These are phyloP conservation scores for Phenganax stokvisi DNA, from an alignment of 92 coral and sea anemone genomes.

Conservation along the genomic window DNA sequence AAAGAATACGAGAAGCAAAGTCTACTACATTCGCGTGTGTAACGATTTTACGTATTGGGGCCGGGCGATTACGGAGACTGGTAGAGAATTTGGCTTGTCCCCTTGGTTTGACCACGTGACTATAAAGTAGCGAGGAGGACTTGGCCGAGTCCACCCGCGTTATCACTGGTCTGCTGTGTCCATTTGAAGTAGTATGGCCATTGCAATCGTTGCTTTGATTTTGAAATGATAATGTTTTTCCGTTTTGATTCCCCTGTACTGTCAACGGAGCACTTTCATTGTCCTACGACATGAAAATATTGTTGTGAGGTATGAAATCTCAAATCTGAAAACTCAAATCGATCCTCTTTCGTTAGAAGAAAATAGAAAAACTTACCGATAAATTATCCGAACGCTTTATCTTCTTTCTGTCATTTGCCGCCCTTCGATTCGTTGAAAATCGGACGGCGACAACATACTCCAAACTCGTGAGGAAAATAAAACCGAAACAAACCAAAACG, in stretches of 20 bases:
- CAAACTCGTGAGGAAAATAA: slow-evolving; percentile 81
- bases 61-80: background rate
- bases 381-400: slow-evolving; percentile 28
- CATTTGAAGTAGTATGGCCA: background rate
- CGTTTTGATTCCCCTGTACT: slow-evolving; percentile 29
- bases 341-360: background rate
- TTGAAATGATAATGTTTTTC: slow-evolving; percentile 18
- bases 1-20: background rate
- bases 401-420: background rate
- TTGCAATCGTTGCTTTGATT: slow-evolving; percentile 34
- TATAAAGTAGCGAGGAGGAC: slow-evolving; percentile 35
- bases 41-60: slow-evolving; percentile 4
- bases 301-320: too few relatives aligned
- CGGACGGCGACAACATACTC: slow-evolving; percentile 84
- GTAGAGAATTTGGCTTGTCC: slow-evolving; percentile 16
- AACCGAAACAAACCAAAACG: slow-evolving; percentile 76
- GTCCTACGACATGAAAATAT: slow-evolving; percentile 27
- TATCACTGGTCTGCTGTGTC: slow-evolving; percentile 12
- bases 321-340: too few relatives aligned
- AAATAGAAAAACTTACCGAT: slow-evolving; percentile 19
- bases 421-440: slow-evolving; percentile 61
- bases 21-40: slow-evolving; percentile 25
- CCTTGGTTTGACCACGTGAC: slow-evolving; percentile 24
- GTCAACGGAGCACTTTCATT: slow-evolving; percentile 40
- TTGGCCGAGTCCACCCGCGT: slow-evolving; percentile 31